Evolutionary conservation across 1,140 invertebrate species (phyloP).

Genomic region (Pinna nobilis): DNA sequence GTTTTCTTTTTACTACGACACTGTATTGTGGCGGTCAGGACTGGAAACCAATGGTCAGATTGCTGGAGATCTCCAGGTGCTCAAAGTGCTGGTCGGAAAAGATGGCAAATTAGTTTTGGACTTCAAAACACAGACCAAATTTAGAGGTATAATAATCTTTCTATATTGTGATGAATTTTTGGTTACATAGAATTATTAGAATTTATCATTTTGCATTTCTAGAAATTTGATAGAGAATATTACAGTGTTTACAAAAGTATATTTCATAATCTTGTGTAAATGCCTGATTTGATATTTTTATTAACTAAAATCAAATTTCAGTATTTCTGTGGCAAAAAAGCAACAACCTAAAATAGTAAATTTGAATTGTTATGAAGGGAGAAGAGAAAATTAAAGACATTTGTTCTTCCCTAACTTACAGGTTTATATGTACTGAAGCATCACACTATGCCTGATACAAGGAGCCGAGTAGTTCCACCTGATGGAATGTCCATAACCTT

Average conservation of each 20-base stretch:
- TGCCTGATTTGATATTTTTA: too few species aligned
- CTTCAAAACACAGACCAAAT: conserved; percentile 75
- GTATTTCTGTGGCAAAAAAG: too few species aligned
- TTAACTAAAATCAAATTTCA: too few species aligned
- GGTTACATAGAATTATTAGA: too few species aligned
- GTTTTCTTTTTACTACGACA: conserved; percentile 76
- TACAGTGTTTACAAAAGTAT: too few species aligned
- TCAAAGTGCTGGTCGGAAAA: conserved; percentile 71
- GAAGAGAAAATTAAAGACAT: neutral
- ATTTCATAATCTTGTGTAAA: too few species aligned
- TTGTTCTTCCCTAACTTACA: conserved; percentile 40
- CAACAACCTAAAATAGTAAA: too few species aligned
- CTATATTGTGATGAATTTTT: too few species aligned
- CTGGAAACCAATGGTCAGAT: conserved; percentile 70
- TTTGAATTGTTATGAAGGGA: too few species aligned
- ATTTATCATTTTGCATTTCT: too few species aligned
- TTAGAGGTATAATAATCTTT: conserved; percentile 65
- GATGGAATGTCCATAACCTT: conserved; percentile 67
- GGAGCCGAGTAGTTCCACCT: conserved; percentile 68
- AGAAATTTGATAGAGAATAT: too few species aligned
- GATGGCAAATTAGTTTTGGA: conserved; percentile 75
- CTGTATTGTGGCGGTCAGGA: conserved; percentile 72
- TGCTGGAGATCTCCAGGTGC: conserved; percentile 72
- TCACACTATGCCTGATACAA: conserved; percentile 61
- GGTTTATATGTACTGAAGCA: conserved; percentile 75